Base-by-base conservation (phyloP, 2,888 invertebrate species). In the Sinohyriopsis cumingii region DNA sequence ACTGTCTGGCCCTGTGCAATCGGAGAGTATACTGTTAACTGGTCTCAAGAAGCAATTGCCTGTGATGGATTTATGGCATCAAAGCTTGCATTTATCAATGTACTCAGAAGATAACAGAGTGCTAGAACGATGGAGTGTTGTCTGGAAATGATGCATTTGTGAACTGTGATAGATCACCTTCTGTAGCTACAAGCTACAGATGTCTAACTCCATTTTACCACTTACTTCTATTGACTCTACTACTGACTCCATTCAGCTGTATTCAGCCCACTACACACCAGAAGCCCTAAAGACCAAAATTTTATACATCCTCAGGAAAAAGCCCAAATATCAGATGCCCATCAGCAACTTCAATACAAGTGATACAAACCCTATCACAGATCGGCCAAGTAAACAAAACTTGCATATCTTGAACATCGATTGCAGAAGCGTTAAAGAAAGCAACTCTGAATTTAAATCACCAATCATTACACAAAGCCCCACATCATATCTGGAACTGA, bases 401-500 rank as follows among this genome's bases (percentile, higher is more conserved):
- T 33, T 64, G 6, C 18, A 60, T 3, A 68, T 68, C 5, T 19
- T 64, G 55, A 63, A n/a, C 22, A 33, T 68, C 3, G 60, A 64
- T 25, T 64, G 68, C 24, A 33, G 63, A 54, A 63, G 64, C 53
- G 22, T 33, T 20, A 20, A 63, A 12, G 63, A 69, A n/a, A 33
- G 62, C 18, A 67, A 55, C n/a, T 28, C 54, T 54, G 54, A 66
- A 63, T 66, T 66, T 24, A 54, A 63, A 59, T 22, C 59, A 24
- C 53, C 12, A 7, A 60, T 19, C 33, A 71, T 18, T 71, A 67
- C 53, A 63, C 67, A 6, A 67, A 71, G 55, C 63, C 55, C 33
- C 59, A 71, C n/a, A 59, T 67, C 15, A 67, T 67, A 15, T 67
- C 59, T 33, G 67, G 71, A 4, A 67, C 66, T 7, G 66, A 70